Conservation (phyloP, 2,888 invertebrate genomes). For the Furcula furcula region DNA sequence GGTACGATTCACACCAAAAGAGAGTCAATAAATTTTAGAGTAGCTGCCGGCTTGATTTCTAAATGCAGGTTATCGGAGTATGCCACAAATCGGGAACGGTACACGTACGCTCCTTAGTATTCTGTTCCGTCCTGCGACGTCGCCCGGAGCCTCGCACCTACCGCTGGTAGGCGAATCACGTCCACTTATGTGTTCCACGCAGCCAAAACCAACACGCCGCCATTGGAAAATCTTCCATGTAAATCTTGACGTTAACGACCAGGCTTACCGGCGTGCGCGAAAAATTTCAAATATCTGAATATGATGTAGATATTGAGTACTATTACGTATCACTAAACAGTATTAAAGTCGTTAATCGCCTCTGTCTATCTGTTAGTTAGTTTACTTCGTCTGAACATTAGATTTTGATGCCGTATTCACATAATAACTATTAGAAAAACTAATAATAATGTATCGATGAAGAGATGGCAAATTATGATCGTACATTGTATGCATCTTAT, state of each 20-base stretch:
- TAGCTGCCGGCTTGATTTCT: conserved; percentile 74
- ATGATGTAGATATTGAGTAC: too few relatives aligned
- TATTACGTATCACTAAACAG: too few relatives aligned
- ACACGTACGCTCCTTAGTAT: conserved; percentile 75
- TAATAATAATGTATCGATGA: too few relatives aligned
- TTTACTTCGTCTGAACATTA: too few relatives aligned
- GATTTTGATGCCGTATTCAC: too few relatives aligned
- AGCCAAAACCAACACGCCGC: conserved; percentile 72
- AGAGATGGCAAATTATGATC: too few relatives aligned
- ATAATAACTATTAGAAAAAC: too few relatives aligned
- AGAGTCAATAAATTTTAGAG: conserved; percentile 74
- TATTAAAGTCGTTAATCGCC: too few relatives aligned
- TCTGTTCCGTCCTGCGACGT: conserved; percentile 58
- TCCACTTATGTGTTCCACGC: conserved; percentile 78
- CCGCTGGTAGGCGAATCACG: conserved; percentile 70
- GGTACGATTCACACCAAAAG: conserved; percentile 60
- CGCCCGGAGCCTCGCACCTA: conserved; percentile 66
- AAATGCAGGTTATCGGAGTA: conserved; percentile 80
- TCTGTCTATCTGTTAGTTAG: too few relatives aligned
- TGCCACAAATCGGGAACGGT: conserved; percentile 75
- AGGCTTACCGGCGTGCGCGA: conserved; percentile 70
- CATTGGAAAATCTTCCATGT: conserved; percentile 75
- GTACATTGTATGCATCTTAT: too few relatives aligned
- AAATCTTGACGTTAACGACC: conserved; percentile 79
- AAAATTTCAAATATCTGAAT: conserved; percentile 55